Base-by-base conservation (phyloP, 1,140 invertebrate genomes). In the Phocides pigmalion region DNA sequence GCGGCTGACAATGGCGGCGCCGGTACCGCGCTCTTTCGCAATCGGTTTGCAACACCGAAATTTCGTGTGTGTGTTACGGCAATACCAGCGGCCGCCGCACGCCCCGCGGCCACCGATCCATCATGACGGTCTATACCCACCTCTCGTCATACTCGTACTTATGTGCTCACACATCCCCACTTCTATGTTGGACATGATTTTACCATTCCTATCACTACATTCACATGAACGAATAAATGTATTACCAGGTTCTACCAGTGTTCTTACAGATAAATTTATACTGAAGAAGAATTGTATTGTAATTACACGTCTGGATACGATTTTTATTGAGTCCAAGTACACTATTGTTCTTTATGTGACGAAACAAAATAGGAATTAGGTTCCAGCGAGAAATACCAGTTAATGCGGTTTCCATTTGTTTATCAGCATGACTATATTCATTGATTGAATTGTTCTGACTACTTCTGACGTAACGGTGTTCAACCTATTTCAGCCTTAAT, bases 1-100 rank as follows among this genome's bases (percentile, higher is more conserved):
- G 76, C 64, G 70, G 67, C 82, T 79, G 81, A 86, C 84, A 89
- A 86, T 87, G 83, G 78, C 77, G 62, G 50, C 68, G 74, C 70
- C 74, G 69, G 76, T 72, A 74, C 76, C 76, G 62, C 67, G 78
- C 64, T 70, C 51, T 89, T 86, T 83, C 84, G 74, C 76, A 87
- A 89, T 70, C 51, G 50, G 83, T 82, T 87, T 86, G 83, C 84
- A 84, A 89, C 87, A 89, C 76, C 74, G 73, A 80, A 84, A 85
- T 85, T 89, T 89, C 84, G 83, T 86, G 81, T 87, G 84, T 85
- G 79, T 68, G 70, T 82, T 84, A 77, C 74, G 49, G 71, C 78
- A 79, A 81, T 67, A 69, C 63, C 66, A 17, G 51, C 50, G 53
- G 22, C 20, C 42, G 59, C 56, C 35, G 22, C 54, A 41, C 19